These are phyloP conservation scores for Calosoma granatense DNA, from an alignment of 1,140 invertebrate genomes.

Conservation along the genomic window DNA sequence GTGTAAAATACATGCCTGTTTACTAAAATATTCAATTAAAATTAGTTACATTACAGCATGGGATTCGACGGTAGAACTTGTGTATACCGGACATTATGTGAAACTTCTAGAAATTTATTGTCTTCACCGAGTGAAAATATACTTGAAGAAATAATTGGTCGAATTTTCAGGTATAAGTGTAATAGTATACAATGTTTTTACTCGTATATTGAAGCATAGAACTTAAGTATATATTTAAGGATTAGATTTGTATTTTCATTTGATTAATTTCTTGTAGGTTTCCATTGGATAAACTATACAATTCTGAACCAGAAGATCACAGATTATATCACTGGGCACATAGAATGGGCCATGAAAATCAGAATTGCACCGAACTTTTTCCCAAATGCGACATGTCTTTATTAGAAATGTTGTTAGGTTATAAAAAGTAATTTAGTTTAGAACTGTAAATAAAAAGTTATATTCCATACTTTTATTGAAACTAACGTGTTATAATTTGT, in stretches of 20 bases:
- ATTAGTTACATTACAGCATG: conserved; percentile 33
- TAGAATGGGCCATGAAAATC: conserved; percentile 35
- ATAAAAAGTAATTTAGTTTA: background rate
- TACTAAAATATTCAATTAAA: conserved; percentile 12
- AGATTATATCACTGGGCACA: conserved; percentile 54
- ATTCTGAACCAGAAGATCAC: conserved; percentile 53
- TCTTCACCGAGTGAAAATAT: conserved; percentile 51
- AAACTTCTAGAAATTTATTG: conserved; percentile 52
- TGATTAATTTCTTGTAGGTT: conserved; percentile 38
- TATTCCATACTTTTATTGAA: background rate
- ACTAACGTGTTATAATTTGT: background rate
- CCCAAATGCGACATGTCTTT: background rate
- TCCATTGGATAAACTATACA: conserved; percentile 48
- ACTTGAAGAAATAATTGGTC: conserved; percentile 59
- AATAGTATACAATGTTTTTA: background rate
- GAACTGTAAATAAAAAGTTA: background rate
- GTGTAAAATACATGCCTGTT: conserved; percentile 22
- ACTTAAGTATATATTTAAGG: background rate
- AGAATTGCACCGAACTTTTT: background rate
- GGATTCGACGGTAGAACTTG: conserved; percentile 56
- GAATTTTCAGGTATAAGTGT: conserved; percentile 46
- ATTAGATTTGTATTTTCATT: background rate
- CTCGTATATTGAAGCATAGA: background rate
- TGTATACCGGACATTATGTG: conserved; percentile 62
- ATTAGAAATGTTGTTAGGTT: background rate